Evolutionary conservation across 2,113 vertebrate genomes (phyloP), one percentile per base, ranked within the genome.

Genomic region (Calyptommatus sinebrachiatus): DNA sequence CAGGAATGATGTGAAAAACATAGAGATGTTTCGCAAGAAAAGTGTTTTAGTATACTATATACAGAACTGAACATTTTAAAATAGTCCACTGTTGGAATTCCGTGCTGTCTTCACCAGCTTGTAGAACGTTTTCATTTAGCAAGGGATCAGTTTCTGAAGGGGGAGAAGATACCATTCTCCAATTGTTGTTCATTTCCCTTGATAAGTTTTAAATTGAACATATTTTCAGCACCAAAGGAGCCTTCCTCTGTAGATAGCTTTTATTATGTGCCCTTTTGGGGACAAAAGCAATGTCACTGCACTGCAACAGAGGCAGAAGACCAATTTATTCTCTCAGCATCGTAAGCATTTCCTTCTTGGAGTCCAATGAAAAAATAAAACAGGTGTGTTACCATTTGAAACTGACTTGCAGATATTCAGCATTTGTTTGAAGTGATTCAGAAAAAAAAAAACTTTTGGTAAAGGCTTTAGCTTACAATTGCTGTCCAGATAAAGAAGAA

Each of bases 171-270:
- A 88, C 83, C 86, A 81, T 89, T 92, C 93, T 92, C 94, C 93
- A 95, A 92, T 93, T 94, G 92, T 88, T 94, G 89, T 94, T 92
- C 93, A 93, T 94, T 95, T 95, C 91, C 94, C 92, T 95, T 91
- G 91, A 91, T 94, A 95, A 95, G 93, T 94, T 93, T 87, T 94
- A 94, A 95, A 95, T 95, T 94, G 94, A 94, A 92, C 5, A 2
- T 78, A 87, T 93, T 95, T 94, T 89, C 73, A 29, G 87, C 91
- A 94, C 93, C 94, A 92, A 94, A 94, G 91, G 88, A 93, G 93
- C 83, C 89, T 93, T 94, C 89, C 91, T 90, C 85, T 83, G 89
- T 85, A 90, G 88, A 90, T 80, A 88, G 86, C 88, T 90, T 92
- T 93, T 91, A 94, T 94, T 92, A 92, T 76, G 81, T 92, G 90